Conservation (phyloP, 2,888 invertebrate species). For the Lucinisca nassula region DNA sequence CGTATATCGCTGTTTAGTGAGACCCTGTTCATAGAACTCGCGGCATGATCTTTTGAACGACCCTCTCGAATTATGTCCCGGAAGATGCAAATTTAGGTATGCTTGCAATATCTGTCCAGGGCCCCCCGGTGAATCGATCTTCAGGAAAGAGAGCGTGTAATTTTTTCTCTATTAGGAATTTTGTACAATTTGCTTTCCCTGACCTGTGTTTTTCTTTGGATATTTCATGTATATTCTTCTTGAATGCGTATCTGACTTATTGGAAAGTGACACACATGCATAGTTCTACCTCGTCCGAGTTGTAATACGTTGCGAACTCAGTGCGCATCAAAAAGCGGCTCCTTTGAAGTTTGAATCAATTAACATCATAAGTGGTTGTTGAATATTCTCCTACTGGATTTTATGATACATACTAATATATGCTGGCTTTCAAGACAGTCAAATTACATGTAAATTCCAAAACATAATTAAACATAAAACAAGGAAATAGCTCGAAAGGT, state of each 20-base stretch:
- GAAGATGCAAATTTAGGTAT: not conserved
- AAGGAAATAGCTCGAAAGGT: not conserved
- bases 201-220: not conserved
- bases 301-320: not conserved
- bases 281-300: not conserved
- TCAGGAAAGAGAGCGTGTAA: not conserved
- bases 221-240: not conserved
- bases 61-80: not conserved
- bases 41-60: not conserved
- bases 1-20: no score
- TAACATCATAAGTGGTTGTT: not conserved
- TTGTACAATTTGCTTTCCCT: not conserved
- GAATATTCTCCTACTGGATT: not conserved
- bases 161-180: conserved; percentile 2
- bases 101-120: not conserved
- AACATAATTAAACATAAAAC: no score
- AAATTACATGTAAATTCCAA: not conserved
- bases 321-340: not conserved
- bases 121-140: not conserved
- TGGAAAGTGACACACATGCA: not conserved
- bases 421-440: not conserved
- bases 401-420: not conserved
- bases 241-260: no score
- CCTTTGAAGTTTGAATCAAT: conserved; percentile 1
- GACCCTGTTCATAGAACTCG: no score